phyloP scores from a whole-genome alignment of 2,797 vertebrate species.

The Acridotheres tristis region DNA sequence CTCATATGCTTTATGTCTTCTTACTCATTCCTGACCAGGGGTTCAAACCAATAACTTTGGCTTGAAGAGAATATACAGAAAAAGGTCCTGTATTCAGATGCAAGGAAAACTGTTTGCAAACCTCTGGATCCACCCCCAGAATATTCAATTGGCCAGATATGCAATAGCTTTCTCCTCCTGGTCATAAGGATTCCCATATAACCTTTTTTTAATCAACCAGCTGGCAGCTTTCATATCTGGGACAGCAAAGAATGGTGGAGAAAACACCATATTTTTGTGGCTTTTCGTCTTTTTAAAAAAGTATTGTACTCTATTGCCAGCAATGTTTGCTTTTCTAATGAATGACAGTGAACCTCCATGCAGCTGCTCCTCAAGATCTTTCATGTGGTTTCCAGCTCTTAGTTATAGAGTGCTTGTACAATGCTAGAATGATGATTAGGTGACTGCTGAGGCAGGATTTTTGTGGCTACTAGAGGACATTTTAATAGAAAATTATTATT shows the following conservation, averaged over 20 bases:
- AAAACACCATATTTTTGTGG: background rate
- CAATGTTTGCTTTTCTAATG: background rate
- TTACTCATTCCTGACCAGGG: background rate
- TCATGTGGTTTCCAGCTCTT: background rate
- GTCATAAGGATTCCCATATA: background rate
- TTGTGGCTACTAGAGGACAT: background rate
- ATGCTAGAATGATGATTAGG: background rate
- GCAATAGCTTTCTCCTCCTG: background rate
- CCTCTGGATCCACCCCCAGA: background rate
- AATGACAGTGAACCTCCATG: background rate
- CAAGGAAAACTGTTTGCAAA: background rate
- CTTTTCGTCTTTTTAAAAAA: background rate
- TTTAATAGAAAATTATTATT: background rate
- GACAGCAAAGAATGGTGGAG: background rate
- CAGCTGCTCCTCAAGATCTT: fast-evolving
- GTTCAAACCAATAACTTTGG: background rate
- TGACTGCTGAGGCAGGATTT: background rate
- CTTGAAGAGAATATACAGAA: background rate
- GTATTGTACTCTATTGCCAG: background rate
- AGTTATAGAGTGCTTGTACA: background rate
- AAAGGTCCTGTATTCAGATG: background rate
- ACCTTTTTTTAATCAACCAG: background rate
- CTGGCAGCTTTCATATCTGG: background rate
- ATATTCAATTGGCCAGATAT: background rate
- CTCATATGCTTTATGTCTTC: background rate